phyloP scores from a whole-genome alignment of 2,888 invertebrate genomes.

The Cephus runcator region DNA sequence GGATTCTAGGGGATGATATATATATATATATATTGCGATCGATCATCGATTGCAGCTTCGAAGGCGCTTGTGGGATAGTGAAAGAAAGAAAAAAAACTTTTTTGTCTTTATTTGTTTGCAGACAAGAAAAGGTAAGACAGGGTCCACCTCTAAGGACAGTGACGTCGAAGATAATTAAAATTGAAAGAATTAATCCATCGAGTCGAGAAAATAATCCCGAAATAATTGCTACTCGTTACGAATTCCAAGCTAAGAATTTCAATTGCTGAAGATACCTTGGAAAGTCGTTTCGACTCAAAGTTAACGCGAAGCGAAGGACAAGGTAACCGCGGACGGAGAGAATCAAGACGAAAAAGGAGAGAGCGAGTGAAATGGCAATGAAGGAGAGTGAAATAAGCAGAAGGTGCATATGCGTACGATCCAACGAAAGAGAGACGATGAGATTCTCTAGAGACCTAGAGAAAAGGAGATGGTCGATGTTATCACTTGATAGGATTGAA shows the following conservation, averaged over 20 bases:
- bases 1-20: not conserved
- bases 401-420: not conserved
- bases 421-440: not conserved
- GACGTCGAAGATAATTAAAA: not conserved
- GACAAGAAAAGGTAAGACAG: not conserved
- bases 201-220: not conserved
- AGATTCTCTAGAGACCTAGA: conserved; percentile 15
- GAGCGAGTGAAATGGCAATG: not conserved
- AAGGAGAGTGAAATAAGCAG: not conserved
- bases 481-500: conserved; percentile 33
- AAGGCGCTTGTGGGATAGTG: not conserved
- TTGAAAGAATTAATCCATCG: not conserved
- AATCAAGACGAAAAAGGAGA: not conserved
- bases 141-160: not conserved
- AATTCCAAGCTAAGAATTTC: not conserved
- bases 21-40: not conserved
- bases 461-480: conserved; percentile 12
- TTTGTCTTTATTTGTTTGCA: not conserved
- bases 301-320: not conserved
- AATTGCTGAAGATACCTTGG: not conserved
- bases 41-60: not conserved
- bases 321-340: conserved; percentile 3
- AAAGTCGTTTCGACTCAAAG: not conserved
- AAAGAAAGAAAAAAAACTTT: not conserved
- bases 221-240: not conserved